Evolutionary conservation across 2,888 invertebrate genomes (phyloP), one percentile per base, ranked within the genome.

Genomic region (Aphelenchoides bicaudatus): DNA sequence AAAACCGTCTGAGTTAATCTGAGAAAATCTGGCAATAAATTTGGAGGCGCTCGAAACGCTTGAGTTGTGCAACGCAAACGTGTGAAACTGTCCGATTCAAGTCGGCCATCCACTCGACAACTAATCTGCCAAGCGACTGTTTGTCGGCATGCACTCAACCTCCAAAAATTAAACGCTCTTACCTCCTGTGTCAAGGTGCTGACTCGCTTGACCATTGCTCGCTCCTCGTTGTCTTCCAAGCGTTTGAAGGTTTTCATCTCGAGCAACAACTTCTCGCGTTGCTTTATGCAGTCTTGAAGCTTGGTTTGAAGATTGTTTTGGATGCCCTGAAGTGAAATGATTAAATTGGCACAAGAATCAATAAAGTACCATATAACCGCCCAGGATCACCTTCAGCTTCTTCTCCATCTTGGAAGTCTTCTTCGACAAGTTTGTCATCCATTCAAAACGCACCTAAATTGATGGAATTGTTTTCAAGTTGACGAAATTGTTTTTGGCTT

Each of bases 351-450:
- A 49, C n/a, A 10, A 31, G 13, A 49, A 37, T 13, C 49, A 38
- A 13, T 13, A 13, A 58, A 64, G n/a, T 8, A 85, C 86, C 82
- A 89, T 89, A 82, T 91, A 91, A 6, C 91, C 90, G 6, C 89
- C 94, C 3, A 94, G 88, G n/a, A 96, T 83, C 57, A 96, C 88
- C 81, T 92, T 88, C 27, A 98, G 82, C 82, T 93, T 96, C 81
- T 94, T 96, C 81, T 99, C 98, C 85, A 93, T 88, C 82, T 94
- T 98, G 0, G 91, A 90, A 51, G 96, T 94, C 58, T 88, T 86
- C 81, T 94, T 96, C 0, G 96, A 94, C 81, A 96, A 91, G 67
- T 88, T 88, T 0, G 91, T 89, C 96, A 99, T 98, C 81, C 93
- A 93, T 59, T 86, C 86, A 66, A 94, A 85, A 81, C 96, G 93